A percentile compares a stretch with the other conserved stretches of the same genome.
These are phyloP conservation scores for Emydocephalus ijimae DNA, from an alignment of 2,113 vertebrate species.

Conservation along the genomic window DNA sequence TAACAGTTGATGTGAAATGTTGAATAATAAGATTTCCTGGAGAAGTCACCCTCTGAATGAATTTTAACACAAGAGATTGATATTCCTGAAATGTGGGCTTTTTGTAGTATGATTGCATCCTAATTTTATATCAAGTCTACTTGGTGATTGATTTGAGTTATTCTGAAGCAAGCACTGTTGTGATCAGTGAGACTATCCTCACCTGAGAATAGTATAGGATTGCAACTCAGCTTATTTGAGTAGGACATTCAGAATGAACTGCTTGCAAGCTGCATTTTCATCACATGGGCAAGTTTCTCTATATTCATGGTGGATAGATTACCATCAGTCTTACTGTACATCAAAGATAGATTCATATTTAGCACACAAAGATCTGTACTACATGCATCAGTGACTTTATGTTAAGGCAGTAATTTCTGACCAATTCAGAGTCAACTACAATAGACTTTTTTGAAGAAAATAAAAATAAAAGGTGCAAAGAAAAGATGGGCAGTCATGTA, in stretches of 20 bases:
- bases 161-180: background rate
- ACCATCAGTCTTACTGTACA: background rate
- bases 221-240: background rate
- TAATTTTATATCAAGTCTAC: background rate
- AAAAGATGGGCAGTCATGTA: background rate
- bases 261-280: background rate
- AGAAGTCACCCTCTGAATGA: background rate
- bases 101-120: background rate
- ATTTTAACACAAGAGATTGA: background rate
- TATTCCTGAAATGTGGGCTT: background rate
- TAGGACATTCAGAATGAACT: background rate
- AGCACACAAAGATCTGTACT: background rate
- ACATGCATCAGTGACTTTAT: background rate
- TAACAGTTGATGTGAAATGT: background rate
- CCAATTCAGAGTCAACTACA: background rate
- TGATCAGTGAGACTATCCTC: background rate
- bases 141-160: background rate
- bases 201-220: background rate
- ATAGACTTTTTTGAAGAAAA: background rate
- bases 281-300: background rate
- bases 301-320: background rate
- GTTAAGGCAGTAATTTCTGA: background rate
- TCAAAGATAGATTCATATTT: background rate
- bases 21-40: background rate
- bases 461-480: background rate